phyloP scores from a whole-genome alignment of 2,113 vertebrate species.

The Bambusicola thoracicus region DNA sequence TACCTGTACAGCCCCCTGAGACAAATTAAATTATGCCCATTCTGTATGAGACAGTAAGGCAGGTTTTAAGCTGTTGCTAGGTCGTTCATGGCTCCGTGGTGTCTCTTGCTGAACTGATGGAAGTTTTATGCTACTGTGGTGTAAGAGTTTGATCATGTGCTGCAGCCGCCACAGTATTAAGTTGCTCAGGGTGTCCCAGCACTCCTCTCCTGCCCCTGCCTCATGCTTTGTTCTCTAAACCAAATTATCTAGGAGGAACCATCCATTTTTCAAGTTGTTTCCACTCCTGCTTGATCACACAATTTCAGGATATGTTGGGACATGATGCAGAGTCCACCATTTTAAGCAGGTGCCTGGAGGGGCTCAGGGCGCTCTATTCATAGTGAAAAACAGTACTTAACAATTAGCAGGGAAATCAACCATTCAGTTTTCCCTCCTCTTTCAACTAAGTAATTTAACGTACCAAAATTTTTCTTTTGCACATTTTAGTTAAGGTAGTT shows the following conservation, averaged over 20 bases:
- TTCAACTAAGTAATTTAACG: neutral
- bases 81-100: neutral
- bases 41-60: neutral
- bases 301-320: neutral
- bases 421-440: neutral
- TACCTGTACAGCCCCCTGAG: neutral
- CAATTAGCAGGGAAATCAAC: neutral
- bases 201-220: neutral
- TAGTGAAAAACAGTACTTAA: neutral
- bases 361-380: neutral
- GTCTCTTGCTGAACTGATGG: neutral
- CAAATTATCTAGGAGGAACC: neutral
- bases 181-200: neutral
- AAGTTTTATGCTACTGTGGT: neutral
- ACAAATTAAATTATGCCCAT: neutral
- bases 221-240: neutral
- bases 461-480: neutral
- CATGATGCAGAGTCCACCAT: neutral
- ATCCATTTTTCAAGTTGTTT: fast-evolving
- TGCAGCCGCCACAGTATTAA: neutral
- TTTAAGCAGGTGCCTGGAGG: neutral
- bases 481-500: neutral
- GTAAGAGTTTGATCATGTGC: neutral
- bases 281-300: neutral
- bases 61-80: neutral